Evolutionary conservation across 2,113 vertebrate species (phyloP), one percentile per base, ranked within the genome.

Genomic region (Solea senegalensis): DNA sequence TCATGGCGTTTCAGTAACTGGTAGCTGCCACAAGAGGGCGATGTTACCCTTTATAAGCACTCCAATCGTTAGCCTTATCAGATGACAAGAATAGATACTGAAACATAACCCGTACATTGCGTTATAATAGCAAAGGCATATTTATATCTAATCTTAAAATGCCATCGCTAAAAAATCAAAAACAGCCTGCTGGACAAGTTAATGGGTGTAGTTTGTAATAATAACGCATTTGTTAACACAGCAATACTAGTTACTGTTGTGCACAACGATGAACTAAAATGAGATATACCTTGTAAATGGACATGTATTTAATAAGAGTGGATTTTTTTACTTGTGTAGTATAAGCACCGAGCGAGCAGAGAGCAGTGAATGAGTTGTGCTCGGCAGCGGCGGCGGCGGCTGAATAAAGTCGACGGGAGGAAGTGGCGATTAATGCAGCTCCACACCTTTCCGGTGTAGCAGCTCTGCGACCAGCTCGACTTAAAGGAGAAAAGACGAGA

Each of bases 381-480:
- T 4, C 14, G 57, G 5, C 54, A 21, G 68, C 55, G 34, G 82
- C 45, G 66, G 74, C 45, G 67, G 72, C 58, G 57, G 48, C 54
- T 84, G 85, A 85, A 83, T 84, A 82, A 74, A 84, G 75, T 12
- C 9, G 81, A 81, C 65, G 74, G 84, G 78, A 90, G 92, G 92
- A 93, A 93, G 93, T 92, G 80, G 86, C 84, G 81, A 84, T 68
- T 69, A 82, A 89, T 84, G 89, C 84, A 88, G 88, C 70, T 93
- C 91, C 93, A 92, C 93, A 92, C 92, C 93, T 94, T 94, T 94
- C 93, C 93, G 93, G 91, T 92, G 82, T 83, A 88, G 81, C 82
- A 86, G 85, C 84, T 63, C 84, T 84, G 86, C 88, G 83, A 88
- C 61, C 78, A 88, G 82, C 84, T 88, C 81, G 81, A 75, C 65